A percentile compares a stretch with the other conserved stretches of the same genome.
phyloP scores from a whole-genome alignment of 2,113 vertebrate species.

The Crypturellus undulatus region DNA sequence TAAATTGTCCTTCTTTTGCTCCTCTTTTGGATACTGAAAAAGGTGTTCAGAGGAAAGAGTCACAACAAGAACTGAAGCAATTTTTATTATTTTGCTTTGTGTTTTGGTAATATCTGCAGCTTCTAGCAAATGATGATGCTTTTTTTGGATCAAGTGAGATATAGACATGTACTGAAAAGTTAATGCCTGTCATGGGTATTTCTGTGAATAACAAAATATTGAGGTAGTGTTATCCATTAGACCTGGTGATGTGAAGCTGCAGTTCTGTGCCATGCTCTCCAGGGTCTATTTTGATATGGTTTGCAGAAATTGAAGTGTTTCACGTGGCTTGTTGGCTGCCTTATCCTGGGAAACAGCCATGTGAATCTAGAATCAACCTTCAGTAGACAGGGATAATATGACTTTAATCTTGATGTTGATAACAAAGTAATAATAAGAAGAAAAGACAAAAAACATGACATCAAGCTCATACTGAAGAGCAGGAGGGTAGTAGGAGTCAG shows the following conservation, averaged over 20 bases:
- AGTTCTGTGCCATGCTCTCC: not conserved
- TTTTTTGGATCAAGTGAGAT: not conserved
- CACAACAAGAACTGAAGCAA: not conserved
- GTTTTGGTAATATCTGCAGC: not conserved
- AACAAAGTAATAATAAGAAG: not conserved
- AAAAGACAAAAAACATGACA: not conserved
- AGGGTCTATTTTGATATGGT: not conserved
- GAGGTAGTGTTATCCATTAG: not conserved
- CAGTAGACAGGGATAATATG: not conserved
- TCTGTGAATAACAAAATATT: not conserved
- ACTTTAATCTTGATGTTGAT: slow-evolving; percentile 9
- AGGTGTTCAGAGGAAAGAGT: not conserved
- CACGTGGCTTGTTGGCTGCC: not conserved
- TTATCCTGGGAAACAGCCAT: not conserved
- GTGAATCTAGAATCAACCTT: not conserved
- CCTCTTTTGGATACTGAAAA: not conserved
- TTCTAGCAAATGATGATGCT: not conserved
- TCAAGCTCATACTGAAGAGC: not conserved
- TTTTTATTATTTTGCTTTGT: not conserved
- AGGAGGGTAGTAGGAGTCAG: not conserved
- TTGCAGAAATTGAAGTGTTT: not conserved
- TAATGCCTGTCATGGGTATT: not conserved
- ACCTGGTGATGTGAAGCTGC: not conserved
- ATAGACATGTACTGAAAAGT: not conserved
- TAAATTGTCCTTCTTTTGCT: not conserved